phyloP scores from a whole-genome alignment of 2,888 invertebrate genomes.

The Macropis europaea region DNA sequence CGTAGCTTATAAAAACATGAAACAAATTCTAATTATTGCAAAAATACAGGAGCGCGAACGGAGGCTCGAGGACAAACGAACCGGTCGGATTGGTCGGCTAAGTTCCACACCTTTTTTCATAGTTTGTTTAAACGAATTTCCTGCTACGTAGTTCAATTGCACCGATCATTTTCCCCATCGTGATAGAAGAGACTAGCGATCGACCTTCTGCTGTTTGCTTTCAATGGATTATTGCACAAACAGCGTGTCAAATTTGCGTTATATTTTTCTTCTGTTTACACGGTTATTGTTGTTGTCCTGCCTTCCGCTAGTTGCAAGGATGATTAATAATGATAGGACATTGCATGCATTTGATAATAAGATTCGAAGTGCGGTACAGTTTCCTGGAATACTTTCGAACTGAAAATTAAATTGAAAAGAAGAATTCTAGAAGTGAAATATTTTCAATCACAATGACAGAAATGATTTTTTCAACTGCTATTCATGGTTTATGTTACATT shows the following conservation, averaged over 20 bases:
- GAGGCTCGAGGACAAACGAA: slow-evolving; percentile 72
- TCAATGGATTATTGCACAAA: neutral
- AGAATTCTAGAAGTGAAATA: no score
- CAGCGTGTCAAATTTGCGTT: neutral
- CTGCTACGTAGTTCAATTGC: slow-evolving; percentile 43
- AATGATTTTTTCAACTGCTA: no score
- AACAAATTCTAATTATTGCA: slow-evolving; percentile 6
- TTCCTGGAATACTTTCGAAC: no score
- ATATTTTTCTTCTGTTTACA: neutral
- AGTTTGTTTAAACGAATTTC: slow-evolving; percentile 66
- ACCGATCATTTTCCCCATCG: slow-evolving; percentile 12
- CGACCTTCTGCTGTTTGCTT: slow-evolving; percentile 6
- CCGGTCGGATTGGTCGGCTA: slow-evolving; percentile 76
- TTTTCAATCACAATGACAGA: no score
- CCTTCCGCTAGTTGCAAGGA: no score
- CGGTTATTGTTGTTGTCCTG: no score
- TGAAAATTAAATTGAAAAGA: no score
- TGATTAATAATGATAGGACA: no score
- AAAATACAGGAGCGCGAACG: slow-evolving; percentile 24
- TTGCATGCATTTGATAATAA: no score
- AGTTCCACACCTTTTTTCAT: slow-evolving; percentile 77
- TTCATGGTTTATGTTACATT: no score
- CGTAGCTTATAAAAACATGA: slow-evolving; percentile 3
- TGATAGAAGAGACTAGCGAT: neutral
- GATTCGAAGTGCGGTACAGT: no score